Evolutionary conservation across 2,113 vertebrate species (phyloP).

Genomic region (Pelobates fuscus): DNA sequence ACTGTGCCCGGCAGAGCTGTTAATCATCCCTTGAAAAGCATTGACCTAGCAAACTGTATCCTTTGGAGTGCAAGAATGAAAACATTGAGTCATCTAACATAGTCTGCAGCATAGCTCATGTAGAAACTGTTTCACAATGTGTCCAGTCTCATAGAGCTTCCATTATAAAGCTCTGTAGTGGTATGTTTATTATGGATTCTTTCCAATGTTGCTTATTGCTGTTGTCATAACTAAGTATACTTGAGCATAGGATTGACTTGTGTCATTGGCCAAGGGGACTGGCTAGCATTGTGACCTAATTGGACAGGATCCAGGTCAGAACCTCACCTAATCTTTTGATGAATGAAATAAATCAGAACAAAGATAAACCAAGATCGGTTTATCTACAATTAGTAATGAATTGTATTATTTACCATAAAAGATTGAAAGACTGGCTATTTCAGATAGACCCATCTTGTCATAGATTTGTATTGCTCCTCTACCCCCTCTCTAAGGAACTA

Average conservation of each 20-base stretch:
- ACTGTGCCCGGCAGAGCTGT: too few species aligned
- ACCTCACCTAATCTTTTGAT: background rate
- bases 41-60: background rate
- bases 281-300: slow-evolving; percentile 20
- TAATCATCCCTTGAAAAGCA: background rate
- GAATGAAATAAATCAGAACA: background rate
- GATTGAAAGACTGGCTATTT: too few species aligned
- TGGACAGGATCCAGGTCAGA: slow-evolving; percentile 1
- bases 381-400: too few species aligned
- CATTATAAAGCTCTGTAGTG: background rate
- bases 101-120: background rate
- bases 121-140: slow-evolving; percentile 9
- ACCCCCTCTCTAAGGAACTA: too few species aligned
- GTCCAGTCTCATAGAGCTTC: background rate
- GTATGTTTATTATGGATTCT: slow-evolving; percentile 11
- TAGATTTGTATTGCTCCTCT: too few species aligned
- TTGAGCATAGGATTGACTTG: background rate
- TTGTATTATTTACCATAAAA: too few species aligned
- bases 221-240: slow-evolving; percentile 7
- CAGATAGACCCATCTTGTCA: too few species aligned
- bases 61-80: background rate
- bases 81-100: background rate
- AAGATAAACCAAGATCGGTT: too few species aligned
- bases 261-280: background rate
- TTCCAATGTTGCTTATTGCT: background rate